phyloP scores from a whole-genome alignment of 2,888 invertebrate species.

The Ctenicera cuprea region DNA sequence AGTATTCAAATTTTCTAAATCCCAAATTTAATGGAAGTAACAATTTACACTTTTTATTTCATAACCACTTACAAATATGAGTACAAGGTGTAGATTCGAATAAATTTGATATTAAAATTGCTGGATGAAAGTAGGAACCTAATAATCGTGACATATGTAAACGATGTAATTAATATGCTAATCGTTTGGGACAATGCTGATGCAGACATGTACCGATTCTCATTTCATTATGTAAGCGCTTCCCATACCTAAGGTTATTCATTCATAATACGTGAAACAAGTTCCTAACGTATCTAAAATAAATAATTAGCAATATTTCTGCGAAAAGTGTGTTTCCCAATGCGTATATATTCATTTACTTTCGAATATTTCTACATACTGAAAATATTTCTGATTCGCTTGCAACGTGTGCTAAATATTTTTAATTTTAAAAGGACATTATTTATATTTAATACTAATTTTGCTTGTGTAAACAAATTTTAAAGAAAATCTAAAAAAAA shows the following conservation, averaged over 20 bases:
- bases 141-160: slow-evolving; percentile 11
- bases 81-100: background rate
- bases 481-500: too few species aligned
- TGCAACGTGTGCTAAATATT: slow-evolving; percentile 4
- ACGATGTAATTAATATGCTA: slow-evolving; percentile 30
- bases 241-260: slow-evolving; percentile 33
- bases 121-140: slow-evolving; percentile 25
- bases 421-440: background rate
- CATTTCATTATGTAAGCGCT: slow-evolving; percentile 37
- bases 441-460: too few species aligned
- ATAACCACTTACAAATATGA: background rate
- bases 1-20: too few species aligned
- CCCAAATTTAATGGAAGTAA: too few species aligned
- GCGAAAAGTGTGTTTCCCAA: slow-evolving; percentile 9
- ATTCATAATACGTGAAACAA: slow-evolving; percentile 37
- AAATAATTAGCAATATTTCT: slow-evolving; percentile 35
- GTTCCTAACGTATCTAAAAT: slow-evolving; percentile 37
- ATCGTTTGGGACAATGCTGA: slow-evolving; percentile 17
- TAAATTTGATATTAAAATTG: background rate
- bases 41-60: background rate
- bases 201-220: slow-evolving; percentile 29
- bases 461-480: too few species aligned
- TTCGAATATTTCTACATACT: background rate
- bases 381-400: background rate
- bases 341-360: background rate